phyloP scores from a whole-genome alignment of 2,888 invertebrate species.

The Dascillus cervinus region DNA sequence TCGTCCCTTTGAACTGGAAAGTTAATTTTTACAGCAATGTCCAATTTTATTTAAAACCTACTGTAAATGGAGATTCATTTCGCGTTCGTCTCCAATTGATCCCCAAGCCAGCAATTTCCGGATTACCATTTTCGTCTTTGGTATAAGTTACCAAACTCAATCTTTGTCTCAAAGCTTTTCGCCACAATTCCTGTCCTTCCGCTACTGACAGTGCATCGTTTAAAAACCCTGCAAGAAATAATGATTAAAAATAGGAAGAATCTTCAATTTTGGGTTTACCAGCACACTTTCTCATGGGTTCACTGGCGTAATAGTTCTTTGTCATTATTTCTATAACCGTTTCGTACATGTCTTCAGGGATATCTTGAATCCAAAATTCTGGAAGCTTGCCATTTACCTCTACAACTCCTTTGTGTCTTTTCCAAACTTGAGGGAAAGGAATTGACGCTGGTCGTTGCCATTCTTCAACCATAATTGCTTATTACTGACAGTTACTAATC shows the following conservation, averaged over 20 bases:
- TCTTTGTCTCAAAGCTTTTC: slow-evolving; percentile 26
- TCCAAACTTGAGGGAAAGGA: slow-evolving; percentile 43
- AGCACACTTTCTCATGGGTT: slow-evolving; percentile 45
- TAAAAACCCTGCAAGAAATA: slow-evolving; percentile 3
- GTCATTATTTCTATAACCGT: slow-evolving; percentile 40
- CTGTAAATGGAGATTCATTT: too few relatives aligned
- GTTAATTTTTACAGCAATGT: too few relatives aligned
- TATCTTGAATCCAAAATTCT: slow-evolving; percentile 47
- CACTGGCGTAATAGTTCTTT: slow-evolving; percentile 45
- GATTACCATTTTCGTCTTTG: slow-evolving; percentile 30
- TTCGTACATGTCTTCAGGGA: slow-evolving; percentile 42
- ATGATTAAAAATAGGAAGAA: too few relatives aligned
- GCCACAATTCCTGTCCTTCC: slow-evolving; percentile 10
- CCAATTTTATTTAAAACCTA: too few relatives aligned
- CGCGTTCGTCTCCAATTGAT: too few relatives aligned
- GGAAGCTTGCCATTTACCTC: slow-evolving; percentile 27
- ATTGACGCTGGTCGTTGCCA: slow-evolving; percentile 41
- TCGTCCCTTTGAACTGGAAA: slow-evolving; percentile 11
- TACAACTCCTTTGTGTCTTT: slow-evolving; percentile 35
- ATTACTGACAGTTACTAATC: too few relatives aligned
- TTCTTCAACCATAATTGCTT: too few relatives aligned
- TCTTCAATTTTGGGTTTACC: too few relatives aligned
- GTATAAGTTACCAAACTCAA: slow-evolving; percentile 34
- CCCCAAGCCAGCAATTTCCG: slow-evolving; percentile 35
- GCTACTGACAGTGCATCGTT: slow-evolving; percentile 5